A percentile compares a stretch with the other conserved stretches of the same genome.
These are phyloP conservation scores for Nasonia giraulti DNA, from an alignment of 1,140 invertebrate genomes.

Conservation along the genomic window DNA sequence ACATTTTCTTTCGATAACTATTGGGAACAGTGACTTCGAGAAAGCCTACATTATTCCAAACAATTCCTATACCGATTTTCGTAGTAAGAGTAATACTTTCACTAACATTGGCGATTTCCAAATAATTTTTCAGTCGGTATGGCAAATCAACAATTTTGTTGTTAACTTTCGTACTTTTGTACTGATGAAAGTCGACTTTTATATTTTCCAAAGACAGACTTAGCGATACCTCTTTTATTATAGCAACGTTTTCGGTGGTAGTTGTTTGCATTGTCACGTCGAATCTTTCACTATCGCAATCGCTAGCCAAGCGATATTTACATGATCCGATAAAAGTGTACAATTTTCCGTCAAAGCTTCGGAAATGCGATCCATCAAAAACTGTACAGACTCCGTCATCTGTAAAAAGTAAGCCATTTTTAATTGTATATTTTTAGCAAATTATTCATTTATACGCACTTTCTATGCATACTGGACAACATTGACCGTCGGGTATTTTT, in stretches of 20 bases:
- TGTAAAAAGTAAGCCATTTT: neutral
- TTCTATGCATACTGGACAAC: conserved; percentile 90
- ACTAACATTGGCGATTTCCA: conserved; percentile 77
- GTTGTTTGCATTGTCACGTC: conserved; percentile 92
- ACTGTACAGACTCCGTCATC: conserved; percentile 83
- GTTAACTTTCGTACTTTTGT: conserved; percentile 89
- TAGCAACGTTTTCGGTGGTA: conserved; percentile 85
- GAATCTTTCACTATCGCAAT: conserved; percentile 86
- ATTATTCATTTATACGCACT: conserved; percentile 66
- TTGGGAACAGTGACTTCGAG: conserved; percentile 90
- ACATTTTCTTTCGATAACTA: conserved; percentile 84
- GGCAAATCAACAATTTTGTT: conserved; percentile 83
- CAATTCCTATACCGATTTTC: conserved; percentile 84
- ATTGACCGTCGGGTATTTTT: conserved; percentile 83
- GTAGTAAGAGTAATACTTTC: conserved; percentile 79
- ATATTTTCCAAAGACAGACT: conserved; percentile 77
- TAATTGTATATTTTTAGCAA: neutral
- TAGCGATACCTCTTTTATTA: conserved; percentile 90
- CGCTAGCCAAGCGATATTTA: conserved; percentile 89
- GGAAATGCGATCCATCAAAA: conserved; percentile 94
- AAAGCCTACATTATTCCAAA: conserved; percentile 94
- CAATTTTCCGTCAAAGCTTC: conserved; percentile 93
- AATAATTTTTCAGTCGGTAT: conserved; percentile 72
- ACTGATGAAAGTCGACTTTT: conserved; percentile 90
- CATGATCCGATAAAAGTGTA: conserved; percentile 94